Evolutionary conservation across 2,113 vertebrate genomes (phyloP).

Genomic region (Corynorhinus townsendii): DNA sequence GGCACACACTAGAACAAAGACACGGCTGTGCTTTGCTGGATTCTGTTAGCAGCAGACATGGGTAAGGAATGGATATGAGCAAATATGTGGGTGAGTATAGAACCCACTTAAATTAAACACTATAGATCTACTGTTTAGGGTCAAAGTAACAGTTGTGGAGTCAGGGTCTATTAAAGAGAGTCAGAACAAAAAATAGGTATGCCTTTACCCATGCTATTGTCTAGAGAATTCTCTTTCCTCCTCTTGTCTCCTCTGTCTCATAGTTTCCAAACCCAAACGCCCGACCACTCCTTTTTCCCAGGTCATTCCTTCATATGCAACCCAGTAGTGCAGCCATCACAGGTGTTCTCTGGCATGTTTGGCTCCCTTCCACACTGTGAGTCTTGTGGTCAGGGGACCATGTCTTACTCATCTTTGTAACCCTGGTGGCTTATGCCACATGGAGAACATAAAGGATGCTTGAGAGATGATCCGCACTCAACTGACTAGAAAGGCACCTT

Average conservation of each 20-base stretch:
- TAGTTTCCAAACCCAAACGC: background rate
- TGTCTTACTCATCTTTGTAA: background rate
- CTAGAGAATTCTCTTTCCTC: background rate
- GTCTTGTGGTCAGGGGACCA: background rate
- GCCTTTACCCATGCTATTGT: background rate
- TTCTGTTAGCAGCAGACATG: background rate
- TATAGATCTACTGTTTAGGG: background rate
- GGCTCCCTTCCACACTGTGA: background rate
- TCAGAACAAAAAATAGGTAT: background rate
- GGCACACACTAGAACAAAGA: slow-evolving; percentile 11
- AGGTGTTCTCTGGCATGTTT: background rate
- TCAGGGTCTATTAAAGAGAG: background rate
- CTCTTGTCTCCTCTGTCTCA: background rate
- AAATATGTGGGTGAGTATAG: background rate
- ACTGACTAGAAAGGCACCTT: background rate
- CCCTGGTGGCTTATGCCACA: background rate
- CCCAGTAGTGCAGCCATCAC: too few species aligned
- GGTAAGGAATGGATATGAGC: background rate
- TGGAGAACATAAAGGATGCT: background rate
- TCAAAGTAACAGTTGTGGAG: background rate
- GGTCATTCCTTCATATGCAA: background rate
- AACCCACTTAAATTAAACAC: slow-evolving; percentile 9
- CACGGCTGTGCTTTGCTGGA: background rate
- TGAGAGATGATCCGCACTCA: background rate
- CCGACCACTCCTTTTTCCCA: background rate